Evolutionary conservation across 1,140 invertebrate species (phyloP).

Genomic region (Manduca sexta): DNA sequence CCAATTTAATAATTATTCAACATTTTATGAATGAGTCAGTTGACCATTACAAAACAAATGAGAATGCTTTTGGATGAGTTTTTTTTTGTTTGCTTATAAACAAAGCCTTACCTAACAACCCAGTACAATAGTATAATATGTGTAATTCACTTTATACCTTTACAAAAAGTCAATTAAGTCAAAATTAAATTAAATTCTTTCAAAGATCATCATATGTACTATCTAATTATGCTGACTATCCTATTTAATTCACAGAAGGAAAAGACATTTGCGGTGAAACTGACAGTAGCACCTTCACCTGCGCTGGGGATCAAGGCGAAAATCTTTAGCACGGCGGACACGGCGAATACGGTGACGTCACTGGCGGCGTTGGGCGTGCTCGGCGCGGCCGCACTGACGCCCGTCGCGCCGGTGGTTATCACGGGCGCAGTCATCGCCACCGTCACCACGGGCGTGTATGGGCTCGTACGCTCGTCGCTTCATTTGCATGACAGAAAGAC

Average conservation of each 20-base stretch:
- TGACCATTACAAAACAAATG: too few species aligned
- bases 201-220: too few species aligned
- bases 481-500: slow-evolving; percentile 46
- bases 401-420: slow-evolving; percentile 48
- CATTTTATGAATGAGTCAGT: too few species aligned
- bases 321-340: slow-evolving; percentile 52
- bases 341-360: slow-evolving; percentile 50
- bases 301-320: slow-evolving; percentile 42
- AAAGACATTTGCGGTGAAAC: slow-evolving; percentile 42
- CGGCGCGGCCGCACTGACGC: slow-evolving; percentile 55
- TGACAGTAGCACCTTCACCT: slow-evolving; percentile 53
- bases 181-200: too few species aligned
- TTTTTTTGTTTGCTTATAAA: too few species aligned
- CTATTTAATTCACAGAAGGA: slow-evolving; percentile 36
- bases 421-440: slow-evolving; percentile 46
- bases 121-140: too few species aligned
- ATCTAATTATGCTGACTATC: too few species aligned
- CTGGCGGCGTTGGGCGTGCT: slow-evolving; percentile 54
- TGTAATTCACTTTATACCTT: too few species aligned
- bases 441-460: slow-evolving; percentile 55
- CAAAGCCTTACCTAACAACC: too few species aligned
- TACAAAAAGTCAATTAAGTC: too few species aligned
- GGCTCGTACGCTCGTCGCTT: slow-evolving; percentile 51
- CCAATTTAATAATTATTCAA: too few species aligned
- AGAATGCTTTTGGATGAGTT: too few species aligned